Conservation (phyloP, 2,888 invertebrate species). For the Lasiommata megera region DNA sequence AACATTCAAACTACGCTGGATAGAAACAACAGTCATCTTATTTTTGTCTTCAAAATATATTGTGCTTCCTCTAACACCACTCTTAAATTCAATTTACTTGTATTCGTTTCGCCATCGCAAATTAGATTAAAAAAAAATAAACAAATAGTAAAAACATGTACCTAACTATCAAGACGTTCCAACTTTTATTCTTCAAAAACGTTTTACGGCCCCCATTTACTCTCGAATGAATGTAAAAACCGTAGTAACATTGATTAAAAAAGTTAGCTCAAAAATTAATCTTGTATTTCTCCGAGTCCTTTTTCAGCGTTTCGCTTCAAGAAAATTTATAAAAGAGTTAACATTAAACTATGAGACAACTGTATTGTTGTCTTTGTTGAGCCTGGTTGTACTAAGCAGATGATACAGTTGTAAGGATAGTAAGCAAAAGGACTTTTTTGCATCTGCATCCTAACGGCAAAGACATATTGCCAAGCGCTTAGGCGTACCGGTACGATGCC, state of each 20-base stretch:
- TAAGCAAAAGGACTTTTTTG: no score
- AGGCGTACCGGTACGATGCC: no score
- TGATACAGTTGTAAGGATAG: no score
- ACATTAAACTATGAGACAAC: background rate
- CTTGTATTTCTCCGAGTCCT: conserved; percentile 7
- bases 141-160: background rate
- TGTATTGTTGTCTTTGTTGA: background rate
- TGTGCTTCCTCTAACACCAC: background rate
- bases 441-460: no score
- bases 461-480: no score
- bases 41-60: no score
- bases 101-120: background rate
- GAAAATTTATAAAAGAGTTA: background rate
- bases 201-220: conserved; percentile 22
- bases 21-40: no score
- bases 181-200: background rate
- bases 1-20: no score
- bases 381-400: background rate
- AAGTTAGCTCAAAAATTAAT: conserved; percentile 19
- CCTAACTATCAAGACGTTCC: background rate
- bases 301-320: background rate
- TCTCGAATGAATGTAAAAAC: conserved; percentile 22
- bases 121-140: background rate
- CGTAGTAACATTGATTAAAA: conserved; percentile 25
- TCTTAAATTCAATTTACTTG: background rate